Evolutionary conservation across 2,797 vertebrate genomes (phyloP).

Genomic region (Ambastaia sidthimunki): DNA sequence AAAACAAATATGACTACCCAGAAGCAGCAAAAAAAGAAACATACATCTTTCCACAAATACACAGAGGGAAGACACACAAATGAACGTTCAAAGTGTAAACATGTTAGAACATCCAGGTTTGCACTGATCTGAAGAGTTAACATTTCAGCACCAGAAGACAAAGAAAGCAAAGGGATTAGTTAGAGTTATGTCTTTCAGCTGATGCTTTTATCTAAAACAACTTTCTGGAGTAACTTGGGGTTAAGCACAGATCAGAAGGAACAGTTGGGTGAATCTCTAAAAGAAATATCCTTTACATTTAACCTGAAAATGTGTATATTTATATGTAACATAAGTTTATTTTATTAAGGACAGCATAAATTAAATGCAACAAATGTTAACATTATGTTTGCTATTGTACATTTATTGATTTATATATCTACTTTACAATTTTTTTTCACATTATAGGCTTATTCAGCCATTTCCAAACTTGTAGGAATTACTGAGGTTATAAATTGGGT

Average conservation of each 20-base stretch:
- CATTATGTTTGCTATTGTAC: no score
- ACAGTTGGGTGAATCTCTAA: not conserved
- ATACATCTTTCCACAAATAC: constrained; percentile 11
- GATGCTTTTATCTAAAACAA: constrained; percentile 29
- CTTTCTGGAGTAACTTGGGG: not conserved
- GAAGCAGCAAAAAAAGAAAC: constrained; percentile 7
- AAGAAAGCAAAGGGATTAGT: constrained; percentile 32
- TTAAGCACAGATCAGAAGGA: not conserved
- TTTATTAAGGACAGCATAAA: not conserved
- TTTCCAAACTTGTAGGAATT: no score
- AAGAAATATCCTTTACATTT: not conserved
- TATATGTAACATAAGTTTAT: no score
- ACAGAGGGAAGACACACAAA: constrained; percentile 26
- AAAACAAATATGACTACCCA: constrained; percentile 2
- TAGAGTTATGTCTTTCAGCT: constrained; percentile 35
- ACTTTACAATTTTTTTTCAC: no score
- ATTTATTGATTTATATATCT: no score
- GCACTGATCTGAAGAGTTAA: not conserved
- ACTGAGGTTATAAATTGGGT: no score
- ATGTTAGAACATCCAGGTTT: constrained; percentile 28
- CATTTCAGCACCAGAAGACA: constrained; percentile 20
- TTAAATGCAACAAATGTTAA: no score
- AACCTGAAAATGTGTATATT: not conserved
- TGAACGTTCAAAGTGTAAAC: constrained; percentile 16
- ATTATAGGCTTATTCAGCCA: no score